Percentiles rank a stretch among this genome's conserved stretches.
Conservation (phyloP, 2,797 vertebrate species). For the Meriones psammophilus region DNA sequence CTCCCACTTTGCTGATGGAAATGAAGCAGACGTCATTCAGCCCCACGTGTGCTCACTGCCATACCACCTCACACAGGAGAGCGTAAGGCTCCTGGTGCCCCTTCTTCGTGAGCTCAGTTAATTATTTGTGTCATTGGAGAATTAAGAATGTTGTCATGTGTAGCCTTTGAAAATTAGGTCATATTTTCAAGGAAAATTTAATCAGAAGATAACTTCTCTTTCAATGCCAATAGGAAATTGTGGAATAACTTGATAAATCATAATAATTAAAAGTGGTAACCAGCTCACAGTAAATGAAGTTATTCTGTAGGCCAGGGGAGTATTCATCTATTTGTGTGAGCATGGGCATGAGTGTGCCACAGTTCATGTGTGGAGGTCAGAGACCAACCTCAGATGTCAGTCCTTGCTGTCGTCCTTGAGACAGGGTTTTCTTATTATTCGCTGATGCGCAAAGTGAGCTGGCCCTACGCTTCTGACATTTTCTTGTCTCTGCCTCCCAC, state of each 20-base stretch:
- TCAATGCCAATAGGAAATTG: constrained; percentile 76
- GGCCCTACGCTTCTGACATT: not conserved
- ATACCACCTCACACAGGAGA: not conserved
- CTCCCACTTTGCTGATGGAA: constrained; percentile 73
- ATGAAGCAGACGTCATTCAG: constrained; percentile 78
- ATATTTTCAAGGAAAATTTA: constrained; percentile 77
- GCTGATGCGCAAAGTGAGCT: not conserved
- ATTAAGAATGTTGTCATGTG: constrained; percentile 62
- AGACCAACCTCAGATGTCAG: not conserved
- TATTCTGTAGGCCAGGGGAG: not conserved
- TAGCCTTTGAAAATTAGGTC: constrained; percentile 80
- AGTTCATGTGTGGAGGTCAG: not conserved
- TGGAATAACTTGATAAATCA: constrained; percentile 51
- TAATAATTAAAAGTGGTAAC: constrained; percentile 16
- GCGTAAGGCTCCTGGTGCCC: constrained; percentile 47
- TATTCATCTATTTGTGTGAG: not conserved
- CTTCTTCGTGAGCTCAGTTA: constrained; percentile 74
- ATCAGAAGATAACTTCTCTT: constrained; percentile 78
- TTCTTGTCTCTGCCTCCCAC: not conserved
- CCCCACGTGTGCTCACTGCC: not conserved
- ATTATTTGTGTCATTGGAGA: constrained; percentile 65
- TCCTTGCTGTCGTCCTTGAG: not conserved
- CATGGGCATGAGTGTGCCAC: not conserved
- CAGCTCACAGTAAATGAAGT: not conserved
- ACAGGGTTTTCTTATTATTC: not conserved